Evolutionary conservation across 2,113 vertebrate species (phyloP).

Genomic region (Tachycineta bicolor): DNA sequence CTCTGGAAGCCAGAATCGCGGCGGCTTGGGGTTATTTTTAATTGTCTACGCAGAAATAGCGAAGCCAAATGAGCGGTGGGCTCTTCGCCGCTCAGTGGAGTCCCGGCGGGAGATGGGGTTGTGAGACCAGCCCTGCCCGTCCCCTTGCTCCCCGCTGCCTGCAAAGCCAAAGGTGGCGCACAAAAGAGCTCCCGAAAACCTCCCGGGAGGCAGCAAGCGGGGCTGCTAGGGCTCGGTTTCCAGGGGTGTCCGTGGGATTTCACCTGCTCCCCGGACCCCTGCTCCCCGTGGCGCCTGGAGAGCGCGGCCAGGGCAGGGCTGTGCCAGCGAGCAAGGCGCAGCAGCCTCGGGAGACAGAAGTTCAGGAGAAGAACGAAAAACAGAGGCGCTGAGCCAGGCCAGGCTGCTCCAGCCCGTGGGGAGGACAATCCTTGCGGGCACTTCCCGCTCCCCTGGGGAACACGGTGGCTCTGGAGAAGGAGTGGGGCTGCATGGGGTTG

Average conservation of each 20-base stretch:
- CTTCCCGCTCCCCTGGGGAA: not conserved
- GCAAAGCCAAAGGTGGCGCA: not conserved
- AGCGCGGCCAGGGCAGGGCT: not conserved
- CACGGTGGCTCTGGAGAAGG: not conserved
- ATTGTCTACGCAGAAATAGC: not conserved
- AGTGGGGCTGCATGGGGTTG: not conserved
- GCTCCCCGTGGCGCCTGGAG: fast-evolving
- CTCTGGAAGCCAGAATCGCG: not conserved
- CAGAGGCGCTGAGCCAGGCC: not conserved
- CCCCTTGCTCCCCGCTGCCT: not conserved
- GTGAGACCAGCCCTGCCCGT: not conserved
- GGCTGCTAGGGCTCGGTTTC: not conserved
- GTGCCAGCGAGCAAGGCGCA: fast-evolving
- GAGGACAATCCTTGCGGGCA: fast-evolving
- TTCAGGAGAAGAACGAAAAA: not conserved
- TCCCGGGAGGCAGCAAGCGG: not conserved
- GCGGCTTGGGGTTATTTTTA: not conserved
- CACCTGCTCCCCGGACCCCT: not conserved
- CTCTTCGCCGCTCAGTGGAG: not conserved
- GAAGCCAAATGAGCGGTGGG: not conserved
- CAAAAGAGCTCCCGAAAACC: not conserved
- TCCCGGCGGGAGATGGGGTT: not conserved
- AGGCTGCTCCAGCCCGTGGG: not conserved
- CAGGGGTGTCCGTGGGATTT: not conserved
- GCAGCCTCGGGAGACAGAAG: not conserved